Conservation (phyloP, 2,113 vertebrate genomes). For the Pseudopodoces humilis region DNA sequence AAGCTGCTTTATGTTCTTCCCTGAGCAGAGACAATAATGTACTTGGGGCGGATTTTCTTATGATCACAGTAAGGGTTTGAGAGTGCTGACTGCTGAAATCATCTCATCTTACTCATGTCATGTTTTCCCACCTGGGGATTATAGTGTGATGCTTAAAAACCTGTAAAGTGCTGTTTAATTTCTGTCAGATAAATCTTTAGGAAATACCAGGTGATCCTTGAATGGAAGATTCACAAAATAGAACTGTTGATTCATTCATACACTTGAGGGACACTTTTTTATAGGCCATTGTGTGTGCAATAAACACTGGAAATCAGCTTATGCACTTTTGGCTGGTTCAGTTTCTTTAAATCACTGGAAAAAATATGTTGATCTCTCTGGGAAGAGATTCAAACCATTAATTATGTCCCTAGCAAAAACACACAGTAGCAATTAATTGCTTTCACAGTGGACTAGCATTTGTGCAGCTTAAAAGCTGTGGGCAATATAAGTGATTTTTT, state of each 20-base stretch:
- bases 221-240: background rate
- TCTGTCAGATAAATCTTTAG: background rate
- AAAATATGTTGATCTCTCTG: slow-evolving; percentile 4
- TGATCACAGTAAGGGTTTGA: background rate
- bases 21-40: background rate
- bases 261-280: background rate
- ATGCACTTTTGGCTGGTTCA: background rate
- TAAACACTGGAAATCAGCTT: background rate
- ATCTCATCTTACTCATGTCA: background rate
- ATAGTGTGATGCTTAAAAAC: background rate
- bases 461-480: background rate
- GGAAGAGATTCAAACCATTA: slow-evolving; percentile 20
- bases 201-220: background rate
- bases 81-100: background rate
- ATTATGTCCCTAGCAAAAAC: background rate
- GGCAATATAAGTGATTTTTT: background rate
- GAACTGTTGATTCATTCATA: background rate
- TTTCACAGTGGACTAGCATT: background rate
- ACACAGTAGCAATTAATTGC: background rate
- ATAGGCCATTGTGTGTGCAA: background rate
- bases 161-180: background rate
- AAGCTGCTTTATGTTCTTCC: background rate
- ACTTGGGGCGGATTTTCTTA: background rate
- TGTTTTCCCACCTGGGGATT: background rate
- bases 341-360: background rate